Evolutionary conservation across 1,140 invertebrate species (phyloP).

Genomic region (Trichomalopsis sarcophagae): DNA sequence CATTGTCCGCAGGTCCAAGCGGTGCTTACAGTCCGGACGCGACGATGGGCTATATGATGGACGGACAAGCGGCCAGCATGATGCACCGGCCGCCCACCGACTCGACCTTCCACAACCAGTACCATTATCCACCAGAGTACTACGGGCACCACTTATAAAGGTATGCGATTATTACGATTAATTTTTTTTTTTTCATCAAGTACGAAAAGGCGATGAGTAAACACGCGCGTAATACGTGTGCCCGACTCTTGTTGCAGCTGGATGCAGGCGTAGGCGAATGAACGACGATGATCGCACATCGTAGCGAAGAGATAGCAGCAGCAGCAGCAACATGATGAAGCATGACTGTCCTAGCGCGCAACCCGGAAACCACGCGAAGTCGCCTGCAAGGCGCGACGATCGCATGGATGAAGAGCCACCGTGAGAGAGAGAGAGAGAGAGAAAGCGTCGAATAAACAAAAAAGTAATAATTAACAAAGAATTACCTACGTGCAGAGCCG

Average conservation of each 20-base stretch:
- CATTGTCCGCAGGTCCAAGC: slow-evolving; percentile 90
- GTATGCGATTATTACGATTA: slow-evolving; percentile 53
- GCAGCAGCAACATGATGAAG: slow-evolving; percentile 51
- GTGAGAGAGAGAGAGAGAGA: slow-evolving; percentile 50
- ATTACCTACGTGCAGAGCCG: slow-evolving; percentile 51
- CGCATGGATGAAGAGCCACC: slow-evolving; percentile 16
- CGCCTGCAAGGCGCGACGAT: not conserved
- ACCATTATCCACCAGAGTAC: slow-evolving; percentile 93
- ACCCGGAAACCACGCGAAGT: slow-evolving; percentile 24
- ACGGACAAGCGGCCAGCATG: slow-evolving; percentile 91
- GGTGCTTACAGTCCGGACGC: slow-evolving; percentile 96
- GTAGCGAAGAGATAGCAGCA: slow-evolving; percentile 39
- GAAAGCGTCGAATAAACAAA: slow-evolving; percentile 10
- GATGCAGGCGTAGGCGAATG: slow-evolving; percentile 54
- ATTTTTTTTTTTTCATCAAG: not conserved
- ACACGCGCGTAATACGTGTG: not conserved
- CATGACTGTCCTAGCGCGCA: slow-evolving; percentile 54
- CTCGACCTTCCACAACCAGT: slow-evolving; percentile 92
- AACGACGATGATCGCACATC: slow-evolving; percentile 44
- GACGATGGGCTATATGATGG: slow-evolving; percentile 97
- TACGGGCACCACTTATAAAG: slow-evolving; percentile 92
- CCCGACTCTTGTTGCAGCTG: slow-evolving; percentile 58
- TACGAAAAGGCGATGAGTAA: not conserved
- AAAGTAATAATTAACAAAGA: slow-evolving; percentile 28
- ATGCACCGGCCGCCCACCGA: slow-evolving; percentile 96